A percentile compares a stretch with the other conserved stretches of the same genome.
Conservation (phyloP, 1,140 invertebrate genomes). For the Brachystomella parvula region DNA sequence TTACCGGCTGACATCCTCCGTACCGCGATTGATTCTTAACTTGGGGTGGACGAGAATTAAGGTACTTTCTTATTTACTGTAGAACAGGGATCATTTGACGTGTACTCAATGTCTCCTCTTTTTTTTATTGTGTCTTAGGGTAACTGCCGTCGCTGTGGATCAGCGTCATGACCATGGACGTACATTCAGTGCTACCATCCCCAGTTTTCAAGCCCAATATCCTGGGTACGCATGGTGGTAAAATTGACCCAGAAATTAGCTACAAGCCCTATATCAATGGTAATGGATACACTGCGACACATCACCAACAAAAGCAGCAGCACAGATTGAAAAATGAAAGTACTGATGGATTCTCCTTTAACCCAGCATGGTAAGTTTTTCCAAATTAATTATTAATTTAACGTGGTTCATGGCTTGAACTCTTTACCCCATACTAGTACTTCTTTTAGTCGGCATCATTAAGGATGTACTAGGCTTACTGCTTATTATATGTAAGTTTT, state of each 20-base stretch:
- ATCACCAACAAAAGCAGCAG: not conserved
- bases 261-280: not conserved
- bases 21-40: no score
- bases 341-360: not conserved
- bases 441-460: not conserved
- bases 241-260: not conserved
- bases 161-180: not conserved
- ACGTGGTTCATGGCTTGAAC: not conserved
- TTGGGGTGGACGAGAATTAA: not conserved
- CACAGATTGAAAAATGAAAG: not conserved
- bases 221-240: not conserved
- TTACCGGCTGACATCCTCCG: no score
- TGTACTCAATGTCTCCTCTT: no score
- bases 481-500: no score
- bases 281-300: no score
- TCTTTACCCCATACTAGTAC: not conserved
- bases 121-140: no score
- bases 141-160: not conserved
- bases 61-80: no score
- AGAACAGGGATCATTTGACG: no score
- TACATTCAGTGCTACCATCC: not conserved
- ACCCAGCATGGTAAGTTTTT: not conserved
- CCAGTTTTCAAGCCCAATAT: not conserved
- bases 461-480: no score
- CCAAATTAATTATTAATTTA: not conserved